phyloP scores from a whole-genome alignment of 2,888 invertebrate genomes.

The Drosophila anomelani region DNA sequence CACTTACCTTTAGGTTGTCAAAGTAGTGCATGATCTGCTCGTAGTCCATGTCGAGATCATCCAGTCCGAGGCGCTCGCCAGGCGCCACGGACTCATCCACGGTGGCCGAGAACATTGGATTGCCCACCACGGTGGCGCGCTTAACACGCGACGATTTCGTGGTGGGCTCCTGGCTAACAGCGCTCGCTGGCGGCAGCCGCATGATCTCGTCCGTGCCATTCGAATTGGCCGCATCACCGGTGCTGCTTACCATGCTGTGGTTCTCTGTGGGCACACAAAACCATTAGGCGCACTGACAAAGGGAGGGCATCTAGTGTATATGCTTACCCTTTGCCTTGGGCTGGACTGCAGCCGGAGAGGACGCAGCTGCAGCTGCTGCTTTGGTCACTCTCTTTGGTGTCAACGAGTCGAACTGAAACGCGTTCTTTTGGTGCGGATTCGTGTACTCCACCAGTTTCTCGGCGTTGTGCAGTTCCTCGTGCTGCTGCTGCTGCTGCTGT shows the following conservation, averaged over 20 bases:
- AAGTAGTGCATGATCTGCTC: conserved; percentile 99
- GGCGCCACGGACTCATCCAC: conserved; percentile 85
- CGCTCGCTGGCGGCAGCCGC: conserved; percentile 56
- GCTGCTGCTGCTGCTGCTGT: conserved; percentile 54
- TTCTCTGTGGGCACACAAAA: conserved; percentile 41
- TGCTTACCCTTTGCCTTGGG: conserved; percentile 53
- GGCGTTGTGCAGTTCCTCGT: conserved; percentile 83
- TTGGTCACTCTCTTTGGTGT: conserved; percentile 83
- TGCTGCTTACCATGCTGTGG: conserved; percentile 69
- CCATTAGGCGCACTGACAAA: too few species aligned
- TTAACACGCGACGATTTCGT: conserved; percentile 87
- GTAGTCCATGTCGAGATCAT: conserved; percentile 97
- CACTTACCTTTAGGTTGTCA: conserved; percentile 95
- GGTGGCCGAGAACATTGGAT: conserved; percentile 92
- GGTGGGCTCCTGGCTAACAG: conserved; percentile 69
- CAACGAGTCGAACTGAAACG: conserved; percentile 85
- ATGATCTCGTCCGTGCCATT: conserved; percentile 72
- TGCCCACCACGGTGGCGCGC: conserved; percentile 93
- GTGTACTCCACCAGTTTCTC: conserved; percentile 84
- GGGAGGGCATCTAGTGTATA: rapidly evolving
- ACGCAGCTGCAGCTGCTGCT: conserved; percentile 42
- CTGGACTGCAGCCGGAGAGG: conserved; percentile 47
- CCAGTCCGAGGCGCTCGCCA: conserved; percentile 89
- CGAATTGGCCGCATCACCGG: conserved; percentile 72
- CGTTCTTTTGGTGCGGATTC: conserved; percentile 83